phyloP scores from a whole-genome alignment of 2,797 vertebrate species.

The Rhynchonycteris naso region DNA sequence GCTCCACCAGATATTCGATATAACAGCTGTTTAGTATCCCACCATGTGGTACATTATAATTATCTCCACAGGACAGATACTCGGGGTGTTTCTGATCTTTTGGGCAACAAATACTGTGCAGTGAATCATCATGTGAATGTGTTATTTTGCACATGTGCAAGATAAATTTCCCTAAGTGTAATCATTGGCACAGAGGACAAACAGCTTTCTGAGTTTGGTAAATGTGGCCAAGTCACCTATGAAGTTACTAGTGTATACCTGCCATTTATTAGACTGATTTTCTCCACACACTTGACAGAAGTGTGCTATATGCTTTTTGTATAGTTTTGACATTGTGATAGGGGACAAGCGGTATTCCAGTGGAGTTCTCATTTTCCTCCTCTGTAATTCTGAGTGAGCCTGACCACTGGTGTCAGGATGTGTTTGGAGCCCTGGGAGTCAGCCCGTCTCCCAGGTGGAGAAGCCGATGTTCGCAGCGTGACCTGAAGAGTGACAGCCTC shows the following conservation, averaged over 20 bases:
- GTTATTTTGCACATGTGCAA: background rate
- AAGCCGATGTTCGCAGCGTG: slow-evolving; percentile 25
- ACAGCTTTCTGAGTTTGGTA: background rate
- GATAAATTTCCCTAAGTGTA: background rate
- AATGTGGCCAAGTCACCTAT: fast-evolving
- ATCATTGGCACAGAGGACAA: background rate
- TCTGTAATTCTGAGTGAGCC: background rate
- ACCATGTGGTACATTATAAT: background rate
- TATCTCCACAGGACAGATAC: background rate
- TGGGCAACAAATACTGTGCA: background rate
- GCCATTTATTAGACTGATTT: fast-evolving
- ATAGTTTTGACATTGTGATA: background rate
- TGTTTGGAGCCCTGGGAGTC: slow-evolving; percentile 59
- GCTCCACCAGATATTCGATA: background rate
- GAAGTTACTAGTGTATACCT: no score
- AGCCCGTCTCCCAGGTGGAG: slow-evolving; percentile 51
- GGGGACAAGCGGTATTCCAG: background rate
- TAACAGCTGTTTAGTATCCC: background rate
- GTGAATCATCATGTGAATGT: background rate
- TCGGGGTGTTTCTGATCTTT: background rate
- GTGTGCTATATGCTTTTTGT: background rate
- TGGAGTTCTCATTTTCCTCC: background rate
- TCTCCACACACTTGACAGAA: background rate
- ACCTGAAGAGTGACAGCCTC: slow-evolving; percentile 72
- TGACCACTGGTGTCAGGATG: background rate